phyloP scores from a whole-genome alignment of 2,888 invertebrate genomes.

The Apocheima hispidaria region DNA sequence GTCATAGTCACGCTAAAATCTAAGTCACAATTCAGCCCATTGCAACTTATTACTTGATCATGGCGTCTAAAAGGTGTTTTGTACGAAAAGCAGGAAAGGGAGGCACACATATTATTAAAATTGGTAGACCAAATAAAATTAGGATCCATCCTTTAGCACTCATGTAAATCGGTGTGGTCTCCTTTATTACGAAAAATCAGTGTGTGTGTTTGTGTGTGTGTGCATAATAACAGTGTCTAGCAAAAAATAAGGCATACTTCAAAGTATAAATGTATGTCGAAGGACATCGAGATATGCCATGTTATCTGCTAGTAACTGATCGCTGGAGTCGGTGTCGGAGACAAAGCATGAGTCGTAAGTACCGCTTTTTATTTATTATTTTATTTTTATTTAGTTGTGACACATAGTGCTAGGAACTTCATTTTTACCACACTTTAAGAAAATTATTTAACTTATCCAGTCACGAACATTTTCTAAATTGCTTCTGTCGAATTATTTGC shows the following conservation, averaged over 20 bases:
- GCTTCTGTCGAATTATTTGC: not conserved
- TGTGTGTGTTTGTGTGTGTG: constrained; percentile 66
- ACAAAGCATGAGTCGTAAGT: constrained; percentile 70
- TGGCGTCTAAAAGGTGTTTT: constrained; percentile 1
- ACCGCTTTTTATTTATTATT: constrained; percentile 56
- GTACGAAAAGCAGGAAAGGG: not conserved
- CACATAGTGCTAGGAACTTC: constrained; percentile 1
- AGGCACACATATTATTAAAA: not conserved
- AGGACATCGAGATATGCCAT: not conserved
- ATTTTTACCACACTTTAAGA: not conserved
- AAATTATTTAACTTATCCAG: constrained; percentile 29
- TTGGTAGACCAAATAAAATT: not conserved
- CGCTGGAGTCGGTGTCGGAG: constrained; percentile 81
- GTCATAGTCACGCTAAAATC: not conserved
- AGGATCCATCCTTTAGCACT: constrained; percentile 70
- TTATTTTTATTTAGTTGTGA: constrained; percentile 31
- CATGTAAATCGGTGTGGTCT: constrained; percentile 66
- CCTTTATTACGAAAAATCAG: constrained; percentile 51
- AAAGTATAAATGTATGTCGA: not conserved
- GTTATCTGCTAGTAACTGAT: constrained; percentile 20
- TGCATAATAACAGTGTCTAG: constrained; percentile 8
- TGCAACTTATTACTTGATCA: not conserved
- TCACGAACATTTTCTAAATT: constrained; percentile 43
- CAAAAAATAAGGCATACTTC: constrained; percentile 12
- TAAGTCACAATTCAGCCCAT: not conserved